Evolutionary conservation across 2,113 vertebrate genomes (phyloP).

Genomic region (Synodontis membranacea): DNA sequence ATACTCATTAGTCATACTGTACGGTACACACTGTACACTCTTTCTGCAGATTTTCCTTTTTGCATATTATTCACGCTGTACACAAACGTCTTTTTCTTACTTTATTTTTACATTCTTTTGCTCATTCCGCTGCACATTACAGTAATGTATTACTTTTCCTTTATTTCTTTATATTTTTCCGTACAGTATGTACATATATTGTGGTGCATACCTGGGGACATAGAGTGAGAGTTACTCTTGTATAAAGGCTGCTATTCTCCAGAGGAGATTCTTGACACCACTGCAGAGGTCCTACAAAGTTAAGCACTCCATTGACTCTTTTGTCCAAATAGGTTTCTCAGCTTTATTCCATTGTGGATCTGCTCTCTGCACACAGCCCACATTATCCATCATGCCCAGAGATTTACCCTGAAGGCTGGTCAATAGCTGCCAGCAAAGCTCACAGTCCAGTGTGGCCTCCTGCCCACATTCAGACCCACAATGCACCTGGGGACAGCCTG

Average conservation of each 20-base stretch:
- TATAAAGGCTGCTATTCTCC: neutral
- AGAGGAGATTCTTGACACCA: slow-evolving; percentile 22
- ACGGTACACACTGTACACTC: neutral
- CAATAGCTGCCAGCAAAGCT: slow-evolving; percentile 38
- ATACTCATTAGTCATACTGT: neutral
- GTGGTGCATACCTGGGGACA: neutral
- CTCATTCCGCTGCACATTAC: neutral
- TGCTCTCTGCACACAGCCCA: slow-evolving; percentile 13
- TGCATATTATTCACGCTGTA: neutral
- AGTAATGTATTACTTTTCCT: no score
- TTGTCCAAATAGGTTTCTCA: neutral
- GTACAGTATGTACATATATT: no score
- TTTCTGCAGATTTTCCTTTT: no score
- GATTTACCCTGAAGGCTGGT: slow-evolving; percentile 21
- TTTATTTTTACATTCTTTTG: neutral
- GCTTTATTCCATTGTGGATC: neutral
- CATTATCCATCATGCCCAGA: slow-evolving; percentile 25
- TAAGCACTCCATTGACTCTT: slow-evolving; percentile 3
- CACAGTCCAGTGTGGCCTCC: slow-evolving; percentile 22
- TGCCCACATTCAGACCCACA: slow-evolving; percentile 19
- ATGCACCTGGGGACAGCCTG: slow-evolving; percentile 14
- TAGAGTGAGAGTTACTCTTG: neutral
- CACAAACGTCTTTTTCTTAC: neutral
- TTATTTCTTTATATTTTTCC: no score
- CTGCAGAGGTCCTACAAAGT: neutral